These are phyloP conservation scores for Ophion ellenae DNA, from an alignment of 2,888 invertebrate genomes.

Conservation along the genomic window DNA sequence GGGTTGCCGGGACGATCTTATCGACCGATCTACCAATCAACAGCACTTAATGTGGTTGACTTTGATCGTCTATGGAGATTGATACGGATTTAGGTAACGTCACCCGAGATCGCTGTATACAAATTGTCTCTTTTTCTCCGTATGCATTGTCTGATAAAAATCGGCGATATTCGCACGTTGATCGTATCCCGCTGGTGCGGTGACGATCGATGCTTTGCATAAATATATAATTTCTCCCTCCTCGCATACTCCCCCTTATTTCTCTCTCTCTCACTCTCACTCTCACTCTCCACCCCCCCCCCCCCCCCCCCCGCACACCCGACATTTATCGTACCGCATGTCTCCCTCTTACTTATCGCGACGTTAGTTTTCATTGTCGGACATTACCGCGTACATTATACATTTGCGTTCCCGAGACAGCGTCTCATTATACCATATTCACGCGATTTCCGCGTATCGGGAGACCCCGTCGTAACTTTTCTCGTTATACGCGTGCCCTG, in stretches of 20 bases:
- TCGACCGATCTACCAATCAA: too few relatives aligned
- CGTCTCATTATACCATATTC: constrained; percentile 52
- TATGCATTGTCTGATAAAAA: constrained; percentile 22
- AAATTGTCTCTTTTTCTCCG: constrained; percentile 28
- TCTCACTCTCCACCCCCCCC: neutral
- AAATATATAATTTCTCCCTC: constrained; percentile 16
- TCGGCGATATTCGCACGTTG: constrained; percentile 20
- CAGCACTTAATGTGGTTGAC: too few relatives aligned
- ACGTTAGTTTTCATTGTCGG: constrained; percentile 50
- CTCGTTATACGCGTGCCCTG: neutral
- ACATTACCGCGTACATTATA: constrained; percentile 21
- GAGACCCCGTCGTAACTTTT: constrained; percentile 26
- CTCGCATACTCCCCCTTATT: too few relatives aligned
- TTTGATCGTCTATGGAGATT: neutral
- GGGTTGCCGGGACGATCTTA: too few relatives aligned
- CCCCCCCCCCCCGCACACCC: too few relatives aligned
- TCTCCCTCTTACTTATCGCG: constrained; percentile 14
- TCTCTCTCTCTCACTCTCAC: constrained; percentile 3
- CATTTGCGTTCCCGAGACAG: constrained; percentile 23
- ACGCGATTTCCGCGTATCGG: constrained; percentile 46
- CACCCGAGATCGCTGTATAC: constrained; percentile 11
- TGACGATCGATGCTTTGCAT: constrained; percentile 30
- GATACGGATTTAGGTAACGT: neutral
- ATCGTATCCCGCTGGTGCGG: constrained; percentile 21
- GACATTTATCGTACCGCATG: neutral